Percentiles rank a stretch among this genome's conserved stretches.
Evolutionary conservation across 2,113 vertebrate genomes (phyloP).

Genomic region (Pandion haliaetus): DNA sequence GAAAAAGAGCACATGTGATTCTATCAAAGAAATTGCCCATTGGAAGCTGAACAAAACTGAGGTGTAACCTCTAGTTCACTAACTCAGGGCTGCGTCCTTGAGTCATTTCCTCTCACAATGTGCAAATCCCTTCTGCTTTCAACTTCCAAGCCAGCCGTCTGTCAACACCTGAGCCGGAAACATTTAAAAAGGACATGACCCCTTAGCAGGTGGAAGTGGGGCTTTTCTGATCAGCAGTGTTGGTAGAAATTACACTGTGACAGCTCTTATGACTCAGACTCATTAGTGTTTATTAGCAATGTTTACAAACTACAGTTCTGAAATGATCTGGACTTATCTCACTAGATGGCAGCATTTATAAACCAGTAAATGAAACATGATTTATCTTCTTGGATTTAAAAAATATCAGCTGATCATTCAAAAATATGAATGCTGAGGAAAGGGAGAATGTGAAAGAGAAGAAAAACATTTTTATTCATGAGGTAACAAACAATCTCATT

Average conservation of each 20-base stretch:
- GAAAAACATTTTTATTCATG: neutral
- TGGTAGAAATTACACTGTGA: neutral
- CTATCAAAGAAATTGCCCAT: neutral
- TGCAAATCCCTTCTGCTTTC: slow-evolving; percentile 49
- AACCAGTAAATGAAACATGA: slow-evolving; percentile 15
- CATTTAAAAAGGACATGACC: neutral
- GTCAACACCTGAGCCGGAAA: slow-evolving; percentile 8
- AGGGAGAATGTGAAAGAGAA: neutral
- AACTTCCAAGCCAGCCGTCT: slow-evolving; percentile 36
- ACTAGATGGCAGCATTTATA: slow-evolving; percentile 68
- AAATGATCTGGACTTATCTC: slow-evolving; percentile 18
- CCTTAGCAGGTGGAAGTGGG: slow-evolving; percentile 7
- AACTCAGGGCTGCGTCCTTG: slow-evolving; percentile 6
- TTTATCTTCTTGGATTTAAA: slow-evolving; percentile 2
- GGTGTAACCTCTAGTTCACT: slow-evolving; percentile 27
- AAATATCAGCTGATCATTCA: neutral
- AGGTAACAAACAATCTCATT: neutral
- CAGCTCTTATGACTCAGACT: neutral
- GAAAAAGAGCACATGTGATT: neutral
- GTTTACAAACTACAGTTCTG: neutral
- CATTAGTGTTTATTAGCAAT: neutral
- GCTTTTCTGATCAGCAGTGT: neutral
- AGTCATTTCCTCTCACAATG: slow-evolving; percentile 45
- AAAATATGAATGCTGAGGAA: neutral
- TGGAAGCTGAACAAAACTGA: slow-evolving; percentile 41